Conservation (phyloP, 2,888 invertebrate species). For the Hesperia comma region DNA sequence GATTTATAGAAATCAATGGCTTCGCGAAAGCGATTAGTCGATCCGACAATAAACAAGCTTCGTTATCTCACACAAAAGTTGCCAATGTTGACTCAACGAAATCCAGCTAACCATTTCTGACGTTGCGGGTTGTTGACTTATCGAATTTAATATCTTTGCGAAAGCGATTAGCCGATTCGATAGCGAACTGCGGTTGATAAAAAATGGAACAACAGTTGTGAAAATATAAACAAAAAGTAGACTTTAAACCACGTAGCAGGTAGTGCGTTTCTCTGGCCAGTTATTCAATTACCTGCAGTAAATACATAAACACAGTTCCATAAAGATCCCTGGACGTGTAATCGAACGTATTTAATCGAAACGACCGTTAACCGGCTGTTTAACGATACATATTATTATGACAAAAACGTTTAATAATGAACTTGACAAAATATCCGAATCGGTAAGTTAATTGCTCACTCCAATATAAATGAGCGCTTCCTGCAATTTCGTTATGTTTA, state of each 20-base stretch:
- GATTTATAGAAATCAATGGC: constrained; percentile 24
- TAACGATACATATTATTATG: constrained; percentile 21
- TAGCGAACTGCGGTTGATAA: background rate
- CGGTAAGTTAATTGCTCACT: constrained; percentile 40
- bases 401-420: constrained; percentile 38
- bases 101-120: background rate
- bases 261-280: background rate
- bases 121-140: background rate
- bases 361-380: constrained; percentile 5
- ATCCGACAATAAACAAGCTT: constrained; percentile 7
- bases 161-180: constrained; percentile 7
- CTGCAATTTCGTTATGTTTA: constrained; percentile 43
- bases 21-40: constrained; percentile 11
- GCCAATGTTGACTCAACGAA: constrained; percentile 3
- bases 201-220: constrained; percentile 1
- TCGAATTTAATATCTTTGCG: constrained; percentile 6
- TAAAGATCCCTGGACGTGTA: background rate
- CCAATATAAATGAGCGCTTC: constrained; percentile 39
- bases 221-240: background rate
- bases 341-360: constrained; percentile 8
- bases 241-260: background rate
- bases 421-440: constrained; percentile 43
- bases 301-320: constrained; percentile 8
- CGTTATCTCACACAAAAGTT: constrained; percentile 3
- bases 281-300: constrained; percentile 5